Base-by-base conservation (phyloP, 2,113 vertebrate genomes). In the Syngnathus scovelli region DNA sequence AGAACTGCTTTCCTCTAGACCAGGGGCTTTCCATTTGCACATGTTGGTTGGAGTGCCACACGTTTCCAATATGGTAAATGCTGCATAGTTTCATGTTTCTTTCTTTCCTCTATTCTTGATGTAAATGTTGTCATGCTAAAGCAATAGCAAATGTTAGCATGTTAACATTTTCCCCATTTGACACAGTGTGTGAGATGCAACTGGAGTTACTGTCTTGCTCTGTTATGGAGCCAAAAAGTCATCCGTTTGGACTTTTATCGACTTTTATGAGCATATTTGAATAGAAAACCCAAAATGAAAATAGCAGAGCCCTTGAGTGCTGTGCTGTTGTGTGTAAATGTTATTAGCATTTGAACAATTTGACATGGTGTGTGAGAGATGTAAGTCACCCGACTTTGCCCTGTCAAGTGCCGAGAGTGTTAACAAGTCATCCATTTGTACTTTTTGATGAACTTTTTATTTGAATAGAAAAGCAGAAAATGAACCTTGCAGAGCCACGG, bases 61-160 rank as follows among this genome's bases (percentile, higher is more conserved):
- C 72, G 11, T 36, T 9, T 67, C 15, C 46, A 65, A 65, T 2
- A 87, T 87, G 88, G 87, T 88, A 86, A 90, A 80, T 67, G 64
- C 18, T 43, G 10, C 27, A 19, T 11, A 33, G 44, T 33, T 74
- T 74, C 48, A 12, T 43, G 18, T 49, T 61, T 70, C 48, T 56
- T 75, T 67, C 46, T n/a, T 2, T 46, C 5, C 36, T 36, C 48
- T 13, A 39, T 2, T 15, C 37, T 37, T 33, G 38, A 11, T 13
- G 11, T 36, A 7, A 13, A 33, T 36, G 6, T 48, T 48, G 13
- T 16, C 13, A 6, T 48, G 1, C 4, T 11, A 11, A 43, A 43
- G 41, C 27, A 33, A 33, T 33, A 33, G 18, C 19, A 1, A 7
- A 19, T 8, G 7, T 49, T 0, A 49, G 48, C 48, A n/a, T 8